Percentiles rank a stretch among this genome's conserved stretches.
Evolutionary conservation across 2,888 invertebrate genomes (phyloP).

Genomic region (Campoplex capitator): DNA sequence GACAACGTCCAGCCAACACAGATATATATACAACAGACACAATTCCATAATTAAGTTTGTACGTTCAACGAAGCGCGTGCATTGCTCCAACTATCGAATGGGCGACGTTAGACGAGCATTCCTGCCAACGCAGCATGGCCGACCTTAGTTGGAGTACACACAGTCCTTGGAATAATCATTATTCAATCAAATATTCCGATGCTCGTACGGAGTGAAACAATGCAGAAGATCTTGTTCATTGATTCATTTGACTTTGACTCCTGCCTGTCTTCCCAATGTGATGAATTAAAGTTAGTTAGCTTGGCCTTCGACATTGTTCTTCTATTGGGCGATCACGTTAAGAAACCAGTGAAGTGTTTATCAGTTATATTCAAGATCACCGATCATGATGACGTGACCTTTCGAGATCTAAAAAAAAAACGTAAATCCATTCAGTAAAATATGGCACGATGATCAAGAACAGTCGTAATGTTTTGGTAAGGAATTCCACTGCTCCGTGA

Average conservation of each 20-base stretch:
- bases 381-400: not conserved
- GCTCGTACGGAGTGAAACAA: not conserved
- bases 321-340: not conserved
- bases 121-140: not conserved
- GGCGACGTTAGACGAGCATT: constrained; percentile 32
- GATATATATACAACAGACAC: constrained; percentile 7
- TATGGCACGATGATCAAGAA: constrained; percentile 7
- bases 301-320: not conserved
- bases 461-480: constrained; percentile 2
- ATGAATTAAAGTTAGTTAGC: not conserved
- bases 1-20: constrained; percentile 49
- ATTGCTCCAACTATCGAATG: constrained; percentile 61
- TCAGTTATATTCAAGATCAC: not conserved
- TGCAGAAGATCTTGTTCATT: not conserved
- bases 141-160: constrained; percentile 19
- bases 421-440: not conserved
- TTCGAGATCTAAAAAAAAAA: not conserved
- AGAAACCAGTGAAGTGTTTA: not conserved
- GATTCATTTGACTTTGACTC: not conserved
- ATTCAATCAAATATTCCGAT: constrained; percentile 61
- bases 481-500: constrained; percentile 34
- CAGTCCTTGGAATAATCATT: constrained; percentile 44
- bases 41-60: constrained; percentile 67
- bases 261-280: not conserved
- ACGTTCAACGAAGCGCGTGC: constrained; percentile 71